phyloP scores from a whole-genome alignment of 2,797 vertebrate genomes.

The Anas acuta region DNA sequence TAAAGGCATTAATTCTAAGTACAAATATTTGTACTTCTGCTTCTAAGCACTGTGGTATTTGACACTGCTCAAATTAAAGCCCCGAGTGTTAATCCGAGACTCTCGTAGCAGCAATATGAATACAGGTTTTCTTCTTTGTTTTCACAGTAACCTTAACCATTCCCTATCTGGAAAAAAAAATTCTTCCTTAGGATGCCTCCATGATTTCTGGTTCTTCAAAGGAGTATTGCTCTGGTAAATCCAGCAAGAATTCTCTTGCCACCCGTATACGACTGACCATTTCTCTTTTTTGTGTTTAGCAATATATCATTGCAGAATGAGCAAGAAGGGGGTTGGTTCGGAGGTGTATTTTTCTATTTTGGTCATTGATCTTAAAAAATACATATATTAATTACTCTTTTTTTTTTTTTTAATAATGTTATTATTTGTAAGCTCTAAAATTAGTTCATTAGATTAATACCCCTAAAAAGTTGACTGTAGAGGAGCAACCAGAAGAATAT shows the following conservation, averaged over 20 bases:
- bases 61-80: conserved; percentile 42
- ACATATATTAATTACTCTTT: not conserved
- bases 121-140: conserved; percentile 33
- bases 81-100: conserved; percentile 24
- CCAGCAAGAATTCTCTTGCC: not conserved
- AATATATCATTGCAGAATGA: not conserved
- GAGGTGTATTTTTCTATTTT: not conserved
- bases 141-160: conserved; percentile 39
- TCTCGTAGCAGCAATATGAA: conserved; percentile 5
- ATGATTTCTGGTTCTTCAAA: not conserved
- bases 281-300: not conserved
- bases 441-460: not conserved
- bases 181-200: not conserved
- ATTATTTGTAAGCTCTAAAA: not conserved
- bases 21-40: conserved; percentile 57
- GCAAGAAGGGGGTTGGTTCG: not conserved
- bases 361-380: not conserved
- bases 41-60: conserved; percentile 50
- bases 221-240: conserved; percentile 25
- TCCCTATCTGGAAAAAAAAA: not conserved
- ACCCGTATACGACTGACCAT: not conserved
- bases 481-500: not conserved
- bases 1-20: conserved; percentile 34
- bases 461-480: not conserved
- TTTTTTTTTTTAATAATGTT: not conserved